phyloP scores from a whole-genome alignment of 2,113 vertebrate genomes.

The Laticauda laticaudata region DNA sequence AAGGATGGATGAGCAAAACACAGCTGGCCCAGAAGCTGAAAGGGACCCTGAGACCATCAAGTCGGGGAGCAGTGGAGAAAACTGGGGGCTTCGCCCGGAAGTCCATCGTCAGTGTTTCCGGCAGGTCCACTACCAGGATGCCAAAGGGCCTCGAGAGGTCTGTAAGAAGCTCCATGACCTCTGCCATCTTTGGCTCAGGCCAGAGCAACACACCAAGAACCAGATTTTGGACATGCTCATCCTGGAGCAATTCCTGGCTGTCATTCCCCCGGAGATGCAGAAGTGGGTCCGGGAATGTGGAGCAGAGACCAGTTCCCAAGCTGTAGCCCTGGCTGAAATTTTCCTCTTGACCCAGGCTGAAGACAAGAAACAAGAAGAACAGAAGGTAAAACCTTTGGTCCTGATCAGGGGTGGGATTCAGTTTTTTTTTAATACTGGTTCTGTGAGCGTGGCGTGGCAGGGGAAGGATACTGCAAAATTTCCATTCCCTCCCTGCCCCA shows the following conservation, averaged over 20 bases:
- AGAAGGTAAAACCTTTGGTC: neutral
- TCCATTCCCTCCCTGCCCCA: too few relatives aligned
- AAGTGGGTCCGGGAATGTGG: neutral
- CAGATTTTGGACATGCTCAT: slow-evolving; percentile 2
- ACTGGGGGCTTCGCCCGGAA: neutral
- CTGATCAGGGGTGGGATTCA: too few relatives aligned
- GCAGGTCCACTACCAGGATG: neutral
- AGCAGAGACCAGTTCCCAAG: neutral
- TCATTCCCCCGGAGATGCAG: slow-evolving; percentile 5
- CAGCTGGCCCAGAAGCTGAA: neutral
- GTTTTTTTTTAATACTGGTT: too few relatives aligned
- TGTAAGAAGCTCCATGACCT: neutral
- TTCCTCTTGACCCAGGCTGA: slow-evolving; percentile 4
- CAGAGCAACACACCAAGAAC: neutral
- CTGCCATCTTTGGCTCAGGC: slow-evolving; percentile 12
- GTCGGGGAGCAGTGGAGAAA: neutral
- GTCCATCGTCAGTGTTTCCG: neutral
- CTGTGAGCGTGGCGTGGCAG: too few relatives aligned
- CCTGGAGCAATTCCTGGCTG: neutral
- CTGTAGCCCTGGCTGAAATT: slow-evolving; percentile 1
- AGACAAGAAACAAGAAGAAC: neutral
- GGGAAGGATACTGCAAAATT: too few relatives aligned
- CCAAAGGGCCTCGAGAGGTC: neutral
- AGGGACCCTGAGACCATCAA: neutral
- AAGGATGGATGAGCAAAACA: neutral